These are phyloP conservation scores for Hydractinia echinata DNA, from an alignment of 30 jellyfish, hydroid and myxozoan genomes.

Conservation along the genomic window DNA sequence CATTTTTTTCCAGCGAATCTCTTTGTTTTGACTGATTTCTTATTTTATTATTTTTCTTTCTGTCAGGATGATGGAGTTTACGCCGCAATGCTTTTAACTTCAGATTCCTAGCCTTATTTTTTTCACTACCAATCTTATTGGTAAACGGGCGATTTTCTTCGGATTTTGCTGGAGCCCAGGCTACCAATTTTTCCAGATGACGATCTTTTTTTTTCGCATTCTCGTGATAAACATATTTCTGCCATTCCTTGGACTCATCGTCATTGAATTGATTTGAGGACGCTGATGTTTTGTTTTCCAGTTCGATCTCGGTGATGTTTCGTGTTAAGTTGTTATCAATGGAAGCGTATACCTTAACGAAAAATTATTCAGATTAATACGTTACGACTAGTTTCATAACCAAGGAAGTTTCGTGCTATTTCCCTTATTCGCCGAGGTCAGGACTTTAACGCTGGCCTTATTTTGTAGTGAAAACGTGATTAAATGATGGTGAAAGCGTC, in stretches of 20 bases:
- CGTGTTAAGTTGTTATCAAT: constrained; percentile 25
- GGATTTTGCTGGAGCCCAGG: constrained; percentile 31
- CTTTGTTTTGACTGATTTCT: background rate
- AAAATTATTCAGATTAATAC: background rate
- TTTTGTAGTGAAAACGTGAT: too few species aligned
- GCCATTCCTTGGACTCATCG: constrained; percentile 10
- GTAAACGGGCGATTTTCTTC: background rate
- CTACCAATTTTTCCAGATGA: constrained; percentile 7
- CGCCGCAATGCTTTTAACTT: background rate
- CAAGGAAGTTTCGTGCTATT: too few species aligned
- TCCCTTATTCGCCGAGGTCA: too few species aligned
- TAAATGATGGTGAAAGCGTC: too few species aligned
- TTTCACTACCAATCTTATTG: background rate
- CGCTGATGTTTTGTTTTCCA: background rate
- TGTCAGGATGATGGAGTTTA: background rate
- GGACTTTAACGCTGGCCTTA: too few species aligned
- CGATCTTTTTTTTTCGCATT: background rate
- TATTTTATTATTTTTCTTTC: background rate
- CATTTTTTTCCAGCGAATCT: background rate
- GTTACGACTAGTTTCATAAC: too few species aligned
- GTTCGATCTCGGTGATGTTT: constrained; percentile 18
- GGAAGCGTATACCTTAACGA: constrained; percentile 16
- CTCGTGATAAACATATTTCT: constrained; percentile 14
- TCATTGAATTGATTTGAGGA: background rate
- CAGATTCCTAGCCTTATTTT: background rate